Base-by-base conservation (phyloP, 2,888 invertebrate genomes). In the Xiphydria camelus region DNA sequence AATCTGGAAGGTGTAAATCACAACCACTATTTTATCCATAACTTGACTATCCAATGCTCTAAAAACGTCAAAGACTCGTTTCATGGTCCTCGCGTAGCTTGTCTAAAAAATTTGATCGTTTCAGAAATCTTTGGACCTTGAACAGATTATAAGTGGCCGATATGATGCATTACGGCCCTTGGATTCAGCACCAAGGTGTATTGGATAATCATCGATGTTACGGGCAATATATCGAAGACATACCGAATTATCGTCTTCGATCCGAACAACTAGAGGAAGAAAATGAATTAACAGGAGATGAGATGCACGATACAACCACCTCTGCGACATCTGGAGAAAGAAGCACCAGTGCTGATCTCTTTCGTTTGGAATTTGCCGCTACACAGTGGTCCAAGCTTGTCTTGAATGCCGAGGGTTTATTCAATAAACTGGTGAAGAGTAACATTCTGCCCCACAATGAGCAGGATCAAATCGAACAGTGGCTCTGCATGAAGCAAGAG, bases 401-500 rank as follows among this genome's bases (percentile, higher is more conserved):
- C 4, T 82, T 87, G 3, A 91, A 91, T 78, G 91, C 91, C 2
- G 91, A 91, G 69, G 88, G 88, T 15, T 75, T 92, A n/a, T 89
- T 89, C 75, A 84, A 87, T 74, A 88, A 83, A 73, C 80, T 91
- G 31, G 79, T 89, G 36, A 80, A 83, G 10, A 86, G 83, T 26
- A 86, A 86, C 62, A 80, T 83, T n/a, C 70, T 91, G 42, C 82
- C 85, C 7, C 86, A 87, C 41, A 77, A 82, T 47, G 89, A 90
- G 67, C 82, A 86, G 54, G 88, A 87, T 63, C 89, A 89, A 75
- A 85, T 87, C 33, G 83, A 88, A 65, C 87, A 89, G 57, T 92
- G 92, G 92, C 77, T 92, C 12, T 89, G 88, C 62, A 77, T 91
- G 49, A 91, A 91, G 66, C 90, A 91, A 57, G 92, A 92, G 74